phyloP scores from a whole-genome alignment of 2,888 invertebrate species.

The Agrotis ipsilon region DNA sequence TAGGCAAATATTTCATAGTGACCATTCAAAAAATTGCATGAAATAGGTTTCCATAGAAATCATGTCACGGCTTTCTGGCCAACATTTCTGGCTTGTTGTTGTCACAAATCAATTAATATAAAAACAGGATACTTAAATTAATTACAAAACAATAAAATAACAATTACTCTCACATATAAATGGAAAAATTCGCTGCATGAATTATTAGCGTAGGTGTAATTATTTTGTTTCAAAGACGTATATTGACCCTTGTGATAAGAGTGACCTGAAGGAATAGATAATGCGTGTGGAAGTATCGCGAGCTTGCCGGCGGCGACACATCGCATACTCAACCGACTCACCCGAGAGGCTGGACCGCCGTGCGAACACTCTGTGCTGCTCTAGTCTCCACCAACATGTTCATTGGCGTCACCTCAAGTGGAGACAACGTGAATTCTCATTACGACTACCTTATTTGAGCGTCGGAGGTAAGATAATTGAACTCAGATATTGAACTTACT shows the following conservation, averaged over 20 bases:
- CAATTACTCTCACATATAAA: slow-evolving; percentile 31
- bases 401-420: slow-evolving; percentile 89
- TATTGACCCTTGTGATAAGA: slow-evolving; percentile 82
- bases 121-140: slow-evolving; percentile 23
- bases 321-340: slow-evolving; percentile 68
- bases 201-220: slow-evolving; percentile 63
- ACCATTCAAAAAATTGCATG: not conserved
- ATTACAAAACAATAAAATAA: slow-evolving; percentile 30
- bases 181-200: slow-evolving; percentile 64
- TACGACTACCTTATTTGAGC: slow-evolving; percentile 90
- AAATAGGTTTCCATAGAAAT: not conserved
- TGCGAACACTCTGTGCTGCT: slow-evolving; percentile 54
- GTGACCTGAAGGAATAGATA: slow-evolving; percentile 82
- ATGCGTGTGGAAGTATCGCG: slow-evolving; percentile 73
- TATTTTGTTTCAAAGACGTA: slow-evolving; percentile 79
- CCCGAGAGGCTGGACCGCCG: slow-evolving; percentile 72
- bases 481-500: slow-evolving; percentile 70
- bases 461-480: slow-evolving; percentile 76
- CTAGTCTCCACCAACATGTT: slow-evolving; percentile 84
- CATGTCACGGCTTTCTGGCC: not conserved
- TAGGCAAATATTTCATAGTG: not conserved
- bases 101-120: slow-evolving; percentile 2
- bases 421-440: slow-evolving; percentile 89
- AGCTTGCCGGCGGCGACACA: slow-evolving; percentile 59
- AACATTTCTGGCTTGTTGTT: not conserved